Percentiles rank a stretch among this genome's conserved stretches.
Evolutionary conservation across 2,888 invertebrate genomes (phyloP).

Genomic region (Drosophila ezoana): DNA sequence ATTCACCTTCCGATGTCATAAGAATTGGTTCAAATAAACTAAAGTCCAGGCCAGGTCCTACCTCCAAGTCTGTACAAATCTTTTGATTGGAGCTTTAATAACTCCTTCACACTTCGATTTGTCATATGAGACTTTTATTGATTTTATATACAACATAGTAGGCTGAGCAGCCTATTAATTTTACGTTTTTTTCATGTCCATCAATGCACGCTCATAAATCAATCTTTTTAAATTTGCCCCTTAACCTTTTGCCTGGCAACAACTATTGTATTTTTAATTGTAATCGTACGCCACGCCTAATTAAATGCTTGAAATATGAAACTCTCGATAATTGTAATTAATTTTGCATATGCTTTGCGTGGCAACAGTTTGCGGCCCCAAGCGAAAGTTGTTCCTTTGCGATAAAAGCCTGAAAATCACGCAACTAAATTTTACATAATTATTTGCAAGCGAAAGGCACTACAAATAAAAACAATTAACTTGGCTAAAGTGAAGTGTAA

Average conservation of each 20-base stretch:
- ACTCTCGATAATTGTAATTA: conserved; percentile 56
- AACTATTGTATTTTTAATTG: conserved; percentile 32
- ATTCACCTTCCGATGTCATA: too few relatives aligned
- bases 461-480: conserved; percentile 25
- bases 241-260: conserved; percentile 9
- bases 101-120: not conserved
- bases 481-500: accelerated
- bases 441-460: conserved; percentile 39
- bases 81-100: too few relatives aligned
- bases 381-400: conserved; percentile 18
- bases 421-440: conserved; percentile 32
- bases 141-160: not conserved
- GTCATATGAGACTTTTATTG: not conserved
- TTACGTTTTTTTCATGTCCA: conserved; percentile 6
- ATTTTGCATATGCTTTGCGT: conserved; percentile 52
- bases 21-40: too few relatives aligned
- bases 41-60: too few relatives aligned
- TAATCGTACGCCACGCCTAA: conserved; percentile 36
- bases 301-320: conserved; percentile 42
- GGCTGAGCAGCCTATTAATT: conserved; percentile 11
- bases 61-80: too few relatives aligned
- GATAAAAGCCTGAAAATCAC: conserved; percentile 20
- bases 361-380: conserved; percentile 34
- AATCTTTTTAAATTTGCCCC: not conserved
- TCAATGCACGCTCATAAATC: conserved; percentile 11